These are phyloP conservation scores for Scaeva pyrastri DNA, from an alignment of 2,888 invertebrate genomes.

Conservation along the genomic window DNA sequence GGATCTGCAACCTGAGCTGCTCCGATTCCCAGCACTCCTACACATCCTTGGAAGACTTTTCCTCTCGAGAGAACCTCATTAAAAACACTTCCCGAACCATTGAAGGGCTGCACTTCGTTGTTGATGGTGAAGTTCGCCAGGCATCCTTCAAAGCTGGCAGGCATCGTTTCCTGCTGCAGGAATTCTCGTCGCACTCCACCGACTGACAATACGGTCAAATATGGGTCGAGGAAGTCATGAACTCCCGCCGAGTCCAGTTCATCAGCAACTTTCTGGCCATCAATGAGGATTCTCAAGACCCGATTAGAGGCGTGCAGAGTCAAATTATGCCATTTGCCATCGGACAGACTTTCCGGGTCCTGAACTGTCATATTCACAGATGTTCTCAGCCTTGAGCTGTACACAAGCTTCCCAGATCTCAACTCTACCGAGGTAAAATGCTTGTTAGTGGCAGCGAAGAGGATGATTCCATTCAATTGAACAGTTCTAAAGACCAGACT, in stretches of 20 bases:
- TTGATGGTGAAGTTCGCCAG: constrained; percentile 95
- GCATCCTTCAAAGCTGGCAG: constrained; percentile 93
- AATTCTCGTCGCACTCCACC: constrained; percentile 90
- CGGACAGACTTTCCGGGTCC: constrained; percentile 87
- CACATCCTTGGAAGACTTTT: constrained; percentile 90
- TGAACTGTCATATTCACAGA: constrained; percentile 92
- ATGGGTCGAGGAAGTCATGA: constrained; percentile 96
- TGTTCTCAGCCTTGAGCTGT: constrained; percentile 91
- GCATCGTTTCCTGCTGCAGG: constrained; percentile 84
- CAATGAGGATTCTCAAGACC: constrained; percentile 89
- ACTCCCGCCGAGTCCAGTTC: constrained; percentile 94
- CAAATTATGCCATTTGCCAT: constrained; percentile 96
- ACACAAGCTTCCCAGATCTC: constrained; percentile 90
- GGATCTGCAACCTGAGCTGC: constrained; percentile 93
- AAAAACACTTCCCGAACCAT: constrained; percentile 93
- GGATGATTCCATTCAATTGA: constrained; percentile 90
- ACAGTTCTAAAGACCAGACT: constrained; percentile 93
- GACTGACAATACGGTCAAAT: constrained; percentile 91
- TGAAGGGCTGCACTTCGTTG: constrained; percentile 94
- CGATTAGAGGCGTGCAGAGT: constrained; percentile 90
- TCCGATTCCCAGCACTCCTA: constrained; percentile 90
- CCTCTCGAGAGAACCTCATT: constrained; percentile 89
- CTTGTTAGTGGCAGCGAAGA: constrained; percentile 94
- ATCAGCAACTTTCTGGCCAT: constrained; percentile 90
- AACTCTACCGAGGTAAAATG: constrained; percentile 94